phyloP scores from a whole-genome alignment of 2,113 vertebrate species.

The Herpailurus yagouaroundi region DNA sequence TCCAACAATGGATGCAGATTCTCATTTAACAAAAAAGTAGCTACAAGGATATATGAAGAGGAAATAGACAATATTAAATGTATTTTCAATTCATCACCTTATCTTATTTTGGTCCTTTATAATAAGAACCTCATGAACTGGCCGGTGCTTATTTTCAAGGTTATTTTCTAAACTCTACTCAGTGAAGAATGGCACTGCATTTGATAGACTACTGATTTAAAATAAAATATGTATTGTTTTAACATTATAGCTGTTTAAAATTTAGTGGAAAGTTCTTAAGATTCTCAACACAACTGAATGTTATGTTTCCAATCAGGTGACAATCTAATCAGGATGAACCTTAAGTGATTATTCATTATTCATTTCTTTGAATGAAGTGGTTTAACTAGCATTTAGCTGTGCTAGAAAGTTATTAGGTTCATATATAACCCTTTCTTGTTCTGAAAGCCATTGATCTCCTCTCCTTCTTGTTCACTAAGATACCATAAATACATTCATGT shows the following conservation, averaged over 20 bases:
- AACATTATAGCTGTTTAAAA: conserved; percentile 47
- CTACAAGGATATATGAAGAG: neutral
- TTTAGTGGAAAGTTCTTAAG: conserved; percentile 53
- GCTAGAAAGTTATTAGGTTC: conserved; percentile 48
- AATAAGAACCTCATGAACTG: neutral
- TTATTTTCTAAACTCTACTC: conserved; percentile 42
- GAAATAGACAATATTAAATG: neutral
- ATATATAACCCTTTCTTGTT: conserved; percentile 43
- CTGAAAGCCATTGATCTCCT: conserved; percentile 47
- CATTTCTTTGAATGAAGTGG: conserved; percentile 64
- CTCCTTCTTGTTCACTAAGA: conserved; percentile 9
- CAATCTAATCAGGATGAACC: conserved; percentile 64
- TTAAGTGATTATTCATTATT: conserved; percentile 66
- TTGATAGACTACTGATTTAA: conserved; percentile 33
- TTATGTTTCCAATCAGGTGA: conserved; percentile 72
- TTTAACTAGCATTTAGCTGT: conserved; percentile 44
- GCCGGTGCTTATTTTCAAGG: conserved; percentile 3
- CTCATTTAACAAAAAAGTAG: conserved; percentile 28
- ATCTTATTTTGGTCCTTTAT: neutral
- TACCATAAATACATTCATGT: neutral
- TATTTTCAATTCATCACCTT: neutral
- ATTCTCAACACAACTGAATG: conserved; percentile 61
- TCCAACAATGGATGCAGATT: neutral
- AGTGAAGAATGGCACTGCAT: neutral
- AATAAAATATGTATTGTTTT: conserved; percentile 44